Conservation (phyloP, 1,140 invertebrate species). For the Drosophila nigrodunni region DNA sequence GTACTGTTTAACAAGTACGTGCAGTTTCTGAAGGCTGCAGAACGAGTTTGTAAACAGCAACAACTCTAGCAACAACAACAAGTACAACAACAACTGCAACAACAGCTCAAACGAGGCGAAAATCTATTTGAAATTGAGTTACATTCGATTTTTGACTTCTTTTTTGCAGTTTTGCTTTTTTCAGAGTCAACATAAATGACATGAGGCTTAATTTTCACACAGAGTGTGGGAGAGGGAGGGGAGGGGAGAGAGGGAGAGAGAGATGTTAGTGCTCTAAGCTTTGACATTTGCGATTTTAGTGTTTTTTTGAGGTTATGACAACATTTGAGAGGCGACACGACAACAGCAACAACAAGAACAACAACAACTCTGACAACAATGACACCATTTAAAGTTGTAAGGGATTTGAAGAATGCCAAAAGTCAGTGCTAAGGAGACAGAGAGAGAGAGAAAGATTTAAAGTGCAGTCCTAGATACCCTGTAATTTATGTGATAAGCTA, state of each 20-base stretch:
- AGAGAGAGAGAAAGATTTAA: not conserved
- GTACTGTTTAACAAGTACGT: conserved; percentile 77
- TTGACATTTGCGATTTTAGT: conserved; percentile 42
- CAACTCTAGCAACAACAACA: conserved; percentile 15
- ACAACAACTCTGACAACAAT: not conserved
- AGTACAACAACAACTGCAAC: not conserved
- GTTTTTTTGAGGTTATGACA: not conserved
- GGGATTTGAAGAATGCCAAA: conserved; percentile 1
- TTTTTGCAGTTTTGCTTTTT: not conserved
- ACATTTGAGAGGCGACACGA: conserved; percentile 4
- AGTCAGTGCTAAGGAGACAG: not conserved
- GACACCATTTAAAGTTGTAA: not conserved
- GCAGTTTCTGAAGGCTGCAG: conserved; percentile 76
- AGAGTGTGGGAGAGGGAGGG: not conserved
- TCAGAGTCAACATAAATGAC: conserved; percentile 81
- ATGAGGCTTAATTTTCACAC: conserved; percentile 65
- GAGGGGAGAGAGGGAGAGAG: not conserved
- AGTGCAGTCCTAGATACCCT: not conserved
- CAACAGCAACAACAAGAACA: not conserved
- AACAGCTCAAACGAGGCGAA: conserved; percentile 23
- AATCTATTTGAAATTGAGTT: conserved; percentile 75
- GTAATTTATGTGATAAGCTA: not conserved
- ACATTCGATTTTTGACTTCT: conserved; percentile 66
- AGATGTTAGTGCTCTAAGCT: conserved; percentile 19
- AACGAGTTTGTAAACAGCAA: conserved; percentile 57